phyloP scores from a whole-genome alignment of 2,797 vertebrate genomes.

The Muscicapa comitata region DNA sequence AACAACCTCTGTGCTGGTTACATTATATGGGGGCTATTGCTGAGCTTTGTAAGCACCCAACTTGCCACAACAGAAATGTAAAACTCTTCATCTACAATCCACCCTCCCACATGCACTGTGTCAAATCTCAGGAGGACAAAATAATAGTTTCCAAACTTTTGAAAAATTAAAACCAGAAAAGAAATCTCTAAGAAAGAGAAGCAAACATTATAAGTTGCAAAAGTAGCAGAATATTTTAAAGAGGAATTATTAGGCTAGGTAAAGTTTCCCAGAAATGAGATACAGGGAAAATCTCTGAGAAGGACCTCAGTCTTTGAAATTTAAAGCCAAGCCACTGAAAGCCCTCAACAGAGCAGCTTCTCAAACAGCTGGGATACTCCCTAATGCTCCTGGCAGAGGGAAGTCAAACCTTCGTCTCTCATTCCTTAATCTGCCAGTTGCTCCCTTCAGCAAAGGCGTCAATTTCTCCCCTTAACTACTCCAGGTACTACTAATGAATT shows the following conservation, averaged over 20 bases:
- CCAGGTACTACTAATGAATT: background rate
- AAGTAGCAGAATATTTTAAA: background rate
- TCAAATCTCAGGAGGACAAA: background rate
- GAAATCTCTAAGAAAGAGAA: background rate
- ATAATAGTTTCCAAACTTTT: background rate
- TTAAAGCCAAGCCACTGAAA: background rate
- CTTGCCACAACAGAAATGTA: background rate
- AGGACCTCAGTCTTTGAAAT: background rate
- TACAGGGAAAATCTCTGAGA: background rate
- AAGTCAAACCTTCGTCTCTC: background rate
- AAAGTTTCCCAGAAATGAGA: background rate
- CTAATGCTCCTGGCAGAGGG: background rate
- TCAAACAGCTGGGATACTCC: background rate
- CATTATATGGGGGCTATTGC: background rate
- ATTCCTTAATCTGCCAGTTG: background rate
- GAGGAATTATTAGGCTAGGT: background rate
- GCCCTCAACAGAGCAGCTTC: background rate
- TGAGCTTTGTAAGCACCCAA: background rate
- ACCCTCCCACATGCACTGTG: background rate
- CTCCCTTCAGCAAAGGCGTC: background rate
- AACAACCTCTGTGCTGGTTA: background rate
- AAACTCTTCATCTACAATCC: background rate
- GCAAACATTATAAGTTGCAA: background rate
- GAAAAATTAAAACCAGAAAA: background rate
- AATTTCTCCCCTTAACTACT: background rate